These are phyloP conservation scores for Lindbergichthys nudifrons DNA, from an alignment of 2,797 vertebrate species.

Conservation along the genomic window DNA sequence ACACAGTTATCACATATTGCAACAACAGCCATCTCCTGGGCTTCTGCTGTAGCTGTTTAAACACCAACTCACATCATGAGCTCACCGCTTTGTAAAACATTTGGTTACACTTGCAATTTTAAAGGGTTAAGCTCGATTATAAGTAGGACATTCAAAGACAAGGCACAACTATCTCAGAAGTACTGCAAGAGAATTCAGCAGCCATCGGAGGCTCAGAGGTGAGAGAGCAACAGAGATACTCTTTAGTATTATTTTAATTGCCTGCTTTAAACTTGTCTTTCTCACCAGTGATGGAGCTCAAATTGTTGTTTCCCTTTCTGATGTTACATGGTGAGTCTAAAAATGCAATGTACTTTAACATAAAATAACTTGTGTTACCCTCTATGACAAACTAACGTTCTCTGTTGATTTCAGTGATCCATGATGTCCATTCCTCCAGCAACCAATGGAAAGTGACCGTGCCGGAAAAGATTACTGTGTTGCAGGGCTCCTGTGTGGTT, in stretches of 20 bases:
- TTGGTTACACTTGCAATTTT: neutral
- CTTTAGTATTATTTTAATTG: neutral
- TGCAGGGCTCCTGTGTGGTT: constrained; percentile 41
- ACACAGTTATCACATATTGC: neutral
- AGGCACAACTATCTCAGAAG: neutral
- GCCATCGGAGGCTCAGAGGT: constrained; percentile 10
- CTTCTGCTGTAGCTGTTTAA: constrained; percentile 6
- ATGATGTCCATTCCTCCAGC: neutral
- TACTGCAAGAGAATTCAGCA: neutral
- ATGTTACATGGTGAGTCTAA: constrained; percentile 30
- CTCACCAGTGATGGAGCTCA: constrained; percentile 27
- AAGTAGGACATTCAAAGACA: neutral
- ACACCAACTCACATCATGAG: neutral
- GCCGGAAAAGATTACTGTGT: constrained; percentile 15
- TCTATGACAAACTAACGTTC: neutral
- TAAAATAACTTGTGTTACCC: neutral
- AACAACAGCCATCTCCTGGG: constrained; percentile 4
- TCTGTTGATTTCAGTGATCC: constrained; percentile 20
- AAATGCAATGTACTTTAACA: neutral
- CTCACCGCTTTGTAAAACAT: neutral
- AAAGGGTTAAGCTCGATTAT: neutral
- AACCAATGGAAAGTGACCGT: constrained; percentile 3
- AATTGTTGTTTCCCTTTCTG: constrained; percentile 26
- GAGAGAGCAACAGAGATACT: neutral
- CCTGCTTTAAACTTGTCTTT: neutral